These are phyloP conservation scores for Cotesia typhae DNA, from an alignment of 1,140 invertebrate species.

Conservation along the genomic window DNA sequence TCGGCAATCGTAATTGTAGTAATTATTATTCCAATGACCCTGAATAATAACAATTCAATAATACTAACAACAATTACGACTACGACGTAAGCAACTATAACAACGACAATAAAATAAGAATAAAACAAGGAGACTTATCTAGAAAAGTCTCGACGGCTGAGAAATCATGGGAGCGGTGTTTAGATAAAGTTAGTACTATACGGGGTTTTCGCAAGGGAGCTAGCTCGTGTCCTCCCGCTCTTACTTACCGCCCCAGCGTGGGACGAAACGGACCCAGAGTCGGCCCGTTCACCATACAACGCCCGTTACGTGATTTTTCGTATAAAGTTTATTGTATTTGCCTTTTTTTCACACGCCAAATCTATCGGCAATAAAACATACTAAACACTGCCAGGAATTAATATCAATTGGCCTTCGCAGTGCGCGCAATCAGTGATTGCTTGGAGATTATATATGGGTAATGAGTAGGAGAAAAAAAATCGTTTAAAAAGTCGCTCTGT, in stretches of 20 bases:
- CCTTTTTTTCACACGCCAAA: conserved; percentile 24
- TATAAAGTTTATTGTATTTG: conserved; percentile 14
- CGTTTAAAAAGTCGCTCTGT: too few species aligned
- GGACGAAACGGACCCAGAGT: conserved; percentile 41
- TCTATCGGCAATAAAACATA: background rate
- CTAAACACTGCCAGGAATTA: background rate
- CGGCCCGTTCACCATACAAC: conserved; percentile 32
- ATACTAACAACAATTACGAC: background rate
- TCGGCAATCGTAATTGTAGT: background rate
- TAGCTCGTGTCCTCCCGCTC: conserved; percentile 36
- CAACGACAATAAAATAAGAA: background rate
- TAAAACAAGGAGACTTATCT: background rate
- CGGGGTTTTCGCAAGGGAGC: conserved; percentile 40
- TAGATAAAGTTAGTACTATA: background rate
- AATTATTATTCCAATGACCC: background rate
- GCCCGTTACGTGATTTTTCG: conserved; percentile 31
- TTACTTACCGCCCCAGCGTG: conserved; percentile 40
- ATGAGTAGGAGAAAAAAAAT: too few species aligned
- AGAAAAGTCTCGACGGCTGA: background rate
- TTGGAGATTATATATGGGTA: too few species aligned
- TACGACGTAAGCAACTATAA: background rate
- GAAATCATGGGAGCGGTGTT: conserved; percentile 20
- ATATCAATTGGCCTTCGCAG: conserved; percentile 2
- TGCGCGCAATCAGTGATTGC: too few species aligned
- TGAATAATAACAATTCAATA: conserved; percentile 7